A percentile compares a stretch with the other conserved stretches of the same genome.
Evolutionary conservation across 2,888 invertebrate species (phyloP).

Genomic region (Corbicula japonica): DNA sequence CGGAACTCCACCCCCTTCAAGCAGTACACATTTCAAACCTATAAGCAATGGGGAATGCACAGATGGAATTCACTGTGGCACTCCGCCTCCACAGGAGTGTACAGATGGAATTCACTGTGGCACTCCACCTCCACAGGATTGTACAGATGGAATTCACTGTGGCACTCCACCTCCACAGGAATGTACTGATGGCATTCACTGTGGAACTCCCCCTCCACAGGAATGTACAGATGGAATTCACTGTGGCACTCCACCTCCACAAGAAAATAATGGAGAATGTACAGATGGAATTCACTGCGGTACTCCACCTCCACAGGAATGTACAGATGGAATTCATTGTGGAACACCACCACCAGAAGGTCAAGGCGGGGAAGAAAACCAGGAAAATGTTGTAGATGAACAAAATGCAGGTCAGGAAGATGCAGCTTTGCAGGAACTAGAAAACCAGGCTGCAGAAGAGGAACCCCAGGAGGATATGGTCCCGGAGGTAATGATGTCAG

Average conservation of each 20-base stretch:
- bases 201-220: conserved; percentile 61
- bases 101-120: conserved; percentile 59
- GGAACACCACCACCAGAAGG: conserved; percentile 52
- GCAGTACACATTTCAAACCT: conserved; percentile 49
- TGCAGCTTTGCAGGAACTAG: conserved; percentile 28
- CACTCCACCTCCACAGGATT: conserved; percentile 54
- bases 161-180: conserved; percentile 57
- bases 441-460: conserved; percentile 37
- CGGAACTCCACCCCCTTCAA: conserved; percentile 62
- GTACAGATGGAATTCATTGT: conserved; percentile 56
- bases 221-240: conserved; percentile 59
- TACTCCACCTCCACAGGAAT: conserved; percentile 50
- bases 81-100: conserved; percentile 46
- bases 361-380: neutral
- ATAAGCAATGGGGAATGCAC: conserved; percentile 45
- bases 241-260: conserved; percentile 67
- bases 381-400: conserved; percentile 16
- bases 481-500: conserved; percentile 26
- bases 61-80: conserved; percentile 66
- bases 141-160: conserved; percentile 60
- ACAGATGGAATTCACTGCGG: conserved; percentile 70
- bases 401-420: conserved; percentile 3
- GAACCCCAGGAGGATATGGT: conserved; percentile 12
- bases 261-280: conserved; percentile 37
- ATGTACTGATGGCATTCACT: conserved; percentile 64